Conservation (phyloP, 2,113 vertebrate species). For the Esox niger region DNA sequence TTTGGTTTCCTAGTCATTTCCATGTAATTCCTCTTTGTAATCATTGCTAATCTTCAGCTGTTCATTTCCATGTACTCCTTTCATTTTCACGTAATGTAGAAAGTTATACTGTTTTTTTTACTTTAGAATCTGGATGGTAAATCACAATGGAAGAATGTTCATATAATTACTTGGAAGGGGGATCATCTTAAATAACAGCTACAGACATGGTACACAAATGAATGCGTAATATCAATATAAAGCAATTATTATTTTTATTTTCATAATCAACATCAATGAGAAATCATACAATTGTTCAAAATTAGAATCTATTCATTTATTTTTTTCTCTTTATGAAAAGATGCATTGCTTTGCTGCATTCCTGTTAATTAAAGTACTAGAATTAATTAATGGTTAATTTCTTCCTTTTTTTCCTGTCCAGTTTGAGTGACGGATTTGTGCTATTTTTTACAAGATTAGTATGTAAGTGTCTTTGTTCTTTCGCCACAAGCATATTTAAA, state of each 20-base stretch:
- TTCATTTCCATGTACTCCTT: not conserved
- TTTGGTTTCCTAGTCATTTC: not conserved
- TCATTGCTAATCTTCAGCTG: not conserved
- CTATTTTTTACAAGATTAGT: slow-evolving; percentile 16
- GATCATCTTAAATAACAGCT: not conserved
- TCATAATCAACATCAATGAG: not conserved
- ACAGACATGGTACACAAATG: not conserved
- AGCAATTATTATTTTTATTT: not conserved
- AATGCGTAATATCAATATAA: no score
- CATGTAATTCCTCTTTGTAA: slow-evolving; percentile 13
- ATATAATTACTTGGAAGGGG: not conserved
- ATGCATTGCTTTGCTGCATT: slow-evolving; percentile 22
- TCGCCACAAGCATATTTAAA: slow-evolving; percentile 10
- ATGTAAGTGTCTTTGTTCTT: slow-evolving; percentile 16
- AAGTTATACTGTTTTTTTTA: not conserved
- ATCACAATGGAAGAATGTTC: not conserved
- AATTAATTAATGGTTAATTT: slow-evolving; percentile 12
- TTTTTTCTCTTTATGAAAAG: not conserved
- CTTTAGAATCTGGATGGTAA: not conserved
- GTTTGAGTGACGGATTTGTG: slow-evolving; percentile 10
- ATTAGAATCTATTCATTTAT: not conserved
- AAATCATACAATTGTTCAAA: not conserved
- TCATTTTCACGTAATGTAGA: not conserved
- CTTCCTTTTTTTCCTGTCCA: not conserved
- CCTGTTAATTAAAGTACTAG: slow-evolving; percentile 27